These are phyloP conservation scores for Furcifer pardalis DNA, from an alignment of 2,797 vertebrate species.

Conservation along the genomic window DNA sequence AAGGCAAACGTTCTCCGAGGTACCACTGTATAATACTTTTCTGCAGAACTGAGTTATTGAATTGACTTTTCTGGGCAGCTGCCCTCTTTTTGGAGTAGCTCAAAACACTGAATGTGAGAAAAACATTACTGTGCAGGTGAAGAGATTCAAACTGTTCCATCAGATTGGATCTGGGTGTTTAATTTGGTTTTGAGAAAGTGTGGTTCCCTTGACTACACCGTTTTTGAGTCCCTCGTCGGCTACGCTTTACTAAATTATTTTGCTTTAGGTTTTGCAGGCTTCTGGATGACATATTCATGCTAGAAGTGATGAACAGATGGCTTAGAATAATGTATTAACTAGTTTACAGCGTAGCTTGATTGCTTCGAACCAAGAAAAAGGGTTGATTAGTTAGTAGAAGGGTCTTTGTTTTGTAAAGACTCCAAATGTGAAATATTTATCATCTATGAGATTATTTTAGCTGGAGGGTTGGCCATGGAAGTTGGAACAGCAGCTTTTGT, in stretches of 20 bases:
- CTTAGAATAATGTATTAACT: constrained; percentile 10
- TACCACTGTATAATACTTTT: background rate
- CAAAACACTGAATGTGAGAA: constrained; percentile 8
- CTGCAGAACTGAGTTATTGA: constrained; percentile 5
- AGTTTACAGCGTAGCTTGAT: constrained; percentile 6
- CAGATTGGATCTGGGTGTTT: constrained; percentile 25
- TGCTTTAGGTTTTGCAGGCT: constrained; percentile 28
- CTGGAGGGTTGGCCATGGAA: background rate
- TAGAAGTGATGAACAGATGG: background rate
- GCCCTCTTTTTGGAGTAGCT: constrained; percentile 41
- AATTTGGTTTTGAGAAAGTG: constrained; percentile 30
- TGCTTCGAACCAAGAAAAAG: background rate
- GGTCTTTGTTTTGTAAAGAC: background rate
- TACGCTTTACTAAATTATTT: constrained; percentile 6
- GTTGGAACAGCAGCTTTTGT: constrained; percentile 12
- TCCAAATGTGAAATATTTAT: constrained; percentile 10
- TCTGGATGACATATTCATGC: constrained; percentile 16
- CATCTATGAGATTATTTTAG: constrained; percentile 15
- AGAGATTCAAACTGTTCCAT: background rate
- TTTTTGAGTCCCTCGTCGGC: background rate
- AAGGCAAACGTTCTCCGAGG: too few species aligned
- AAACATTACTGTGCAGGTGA: constrained; percentile 23
- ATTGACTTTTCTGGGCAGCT: constrained; percentile 35
- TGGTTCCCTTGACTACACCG: background rate
- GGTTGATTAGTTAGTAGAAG: background rate